Conservation (phyloP, 2,797 vertebrate species). For the Erithacus rubecula region DNA sequence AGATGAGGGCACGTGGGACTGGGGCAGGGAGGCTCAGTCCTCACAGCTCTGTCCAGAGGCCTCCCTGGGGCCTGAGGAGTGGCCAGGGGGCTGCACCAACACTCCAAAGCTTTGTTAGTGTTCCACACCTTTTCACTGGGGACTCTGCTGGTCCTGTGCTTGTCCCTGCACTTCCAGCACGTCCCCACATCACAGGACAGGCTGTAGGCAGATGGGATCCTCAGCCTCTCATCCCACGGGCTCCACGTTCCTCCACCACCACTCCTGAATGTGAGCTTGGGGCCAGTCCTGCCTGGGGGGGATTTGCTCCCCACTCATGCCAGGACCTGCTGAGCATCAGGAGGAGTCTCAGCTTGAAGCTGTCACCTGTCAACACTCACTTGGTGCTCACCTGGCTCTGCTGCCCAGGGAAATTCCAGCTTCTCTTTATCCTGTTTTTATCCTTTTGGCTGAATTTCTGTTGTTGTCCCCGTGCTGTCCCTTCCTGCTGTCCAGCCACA, state of each 20-base stretch:
- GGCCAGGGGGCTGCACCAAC: accelerated
- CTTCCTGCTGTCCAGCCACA: neutral
- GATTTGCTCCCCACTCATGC: neutral
- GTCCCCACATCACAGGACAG: neutral
- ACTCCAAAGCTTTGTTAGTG: neutral
- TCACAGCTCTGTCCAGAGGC: neutral
- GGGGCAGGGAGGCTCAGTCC: neutral
- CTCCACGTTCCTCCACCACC: accelerated
- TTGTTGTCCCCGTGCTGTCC: neutral
- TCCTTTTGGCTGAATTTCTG: neutral
- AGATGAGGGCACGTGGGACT: neutral
- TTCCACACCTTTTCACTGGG: neutral
- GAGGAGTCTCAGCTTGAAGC: neutral
- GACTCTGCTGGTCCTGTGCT: neutral
- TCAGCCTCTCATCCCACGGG: neutral
- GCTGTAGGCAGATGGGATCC: neutral
- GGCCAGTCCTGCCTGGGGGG: neutral
- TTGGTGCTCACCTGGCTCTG: neutral
- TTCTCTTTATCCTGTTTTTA: neutral
- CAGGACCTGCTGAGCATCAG: neutral
- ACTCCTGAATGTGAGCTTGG: accelerated
- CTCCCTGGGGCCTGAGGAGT: neutral
- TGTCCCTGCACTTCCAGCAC: neutral
- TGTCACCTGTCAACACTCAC: neutral
- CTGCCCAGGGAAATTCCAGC: neutral